A percentile compares a stretch with the other conserved stretches of the same genome.
Conservation (phyloP, 2,113 vertebrate species). For the Prolemur simus region DNA sequence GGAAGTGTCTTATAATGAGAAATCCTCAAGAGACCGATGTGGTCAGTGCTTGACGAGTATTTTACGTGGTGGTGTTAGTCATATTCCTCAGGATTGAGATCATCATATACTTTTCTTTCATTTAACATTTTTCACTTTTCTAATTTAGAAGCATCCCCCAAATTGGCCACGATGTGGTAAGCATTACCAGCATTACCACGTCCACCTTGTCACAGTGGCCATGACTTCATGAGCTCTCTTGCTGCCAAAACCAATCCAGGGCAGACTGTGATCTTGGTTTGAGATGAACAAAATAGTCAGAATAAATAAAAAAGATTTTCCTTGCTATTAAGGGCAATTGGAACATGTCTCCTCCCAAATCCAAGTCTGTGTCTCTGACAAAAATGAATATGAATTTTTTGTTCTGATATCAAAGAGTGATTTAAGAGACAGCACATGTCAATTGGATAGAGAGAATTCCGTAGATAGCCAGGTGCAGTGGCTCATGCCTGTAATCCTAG, state of each 20-base stretch:
- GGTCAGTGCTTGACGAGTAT: background rate
- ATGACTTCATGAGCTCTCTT: conserved; percentile 22
- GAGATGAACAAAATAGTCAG: background rate
- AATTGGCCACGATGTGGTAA: background rate
- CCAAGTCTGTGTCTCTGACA: background rate
- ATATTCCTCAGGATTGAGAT: background rate
- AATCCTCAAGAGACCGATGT: background rate
- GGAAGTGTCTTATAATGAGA: background rate
- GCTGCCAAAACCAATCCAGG: background rate
- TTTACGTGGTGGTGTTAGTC: background rate
- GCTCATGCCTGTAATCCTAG: too few species aligned
- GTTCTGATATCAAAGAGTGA: background rate
- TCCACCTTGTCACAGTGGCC: background rate
- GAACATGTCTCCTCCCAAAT: background rate
- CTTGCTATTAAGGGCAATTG: background rate
- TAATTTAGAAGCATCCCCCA: conserved; percentile 24
- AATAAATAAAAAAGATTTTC: background rate
- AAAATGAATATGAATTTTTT: background rate
- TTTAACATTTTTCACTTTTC: background rate
- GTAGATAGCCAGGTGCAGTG: too few species aligned
- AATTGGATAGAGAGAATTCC: too few species aligned
- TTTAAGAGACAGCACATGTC: accelerated
- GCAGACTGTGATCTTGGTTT: background rate
- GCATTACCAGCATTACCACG: background rate
- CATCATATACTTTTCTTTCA: background rate